Conservation (phyloP, 2,888 invertebrate species). For the Branchipolynoe longqiensis region DNA sequence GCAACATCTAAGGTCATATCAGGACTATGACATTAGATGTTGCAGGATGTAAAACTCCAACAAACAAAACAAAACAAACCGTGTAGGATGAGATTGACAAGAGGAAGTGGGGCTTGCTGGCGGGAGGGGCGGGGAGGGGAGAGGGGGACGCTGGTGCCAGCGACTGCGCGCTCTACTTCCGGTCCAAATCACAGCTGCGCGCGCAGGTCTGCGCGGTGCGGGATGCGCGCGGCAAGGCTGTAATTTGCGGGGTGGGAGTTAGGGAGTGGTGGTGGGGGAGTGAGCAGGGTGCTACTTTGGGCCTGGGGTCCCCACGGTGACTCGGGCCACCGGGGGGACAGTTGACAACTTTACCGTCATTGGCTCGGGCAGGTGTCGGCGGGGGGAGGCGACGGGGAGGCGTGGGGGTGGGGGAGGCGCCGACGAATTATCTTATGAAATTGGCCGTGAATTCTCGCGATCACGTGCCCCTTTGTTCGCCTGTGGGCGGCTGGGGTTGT, state of each 20-base stretch:
- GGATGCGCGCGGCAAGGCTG: background rate
- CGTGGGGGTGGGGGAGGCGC: too few species aligned
- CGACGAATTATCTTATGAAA: background rate
- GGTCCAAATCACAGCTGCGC: background rate
- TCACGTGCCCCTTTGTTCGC: background rate
- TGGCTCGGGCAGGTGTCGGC: background rate
- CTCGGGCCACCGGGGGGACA: background rate
- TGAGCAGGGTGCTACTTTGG: background rate
- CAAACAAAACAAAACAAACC: too few species aligned
- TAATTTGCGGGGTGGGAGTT: too few species aligned
- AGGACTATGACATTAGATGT: too few species aligned
- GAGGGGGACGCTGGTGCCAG: too few species aligned
- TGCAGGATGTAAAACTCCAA: too few species aligned
- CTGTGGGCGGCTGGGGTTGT: background rate
- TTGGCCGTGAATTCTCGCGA: background rate
- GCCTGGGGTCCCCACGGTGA: background rate
- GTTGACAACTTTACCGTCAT: background rate
- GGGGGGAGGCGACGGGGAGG: too few species aligned
- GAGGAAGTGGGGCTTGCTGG: too few species aligned
- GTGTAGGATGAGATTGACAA: too few species aligned
- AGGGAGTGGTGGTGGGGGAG: background rate
- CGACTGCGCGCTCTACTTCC: too few species aligned
- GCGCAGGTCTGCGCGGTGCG: background rate
- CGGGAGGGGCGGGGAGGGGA: too few species aligned
- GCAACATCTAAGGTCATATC: too few species aligned